Conservation (phyloP, 1,140 invertebrate species). For the Anadara kagoshimensis region DNA sequence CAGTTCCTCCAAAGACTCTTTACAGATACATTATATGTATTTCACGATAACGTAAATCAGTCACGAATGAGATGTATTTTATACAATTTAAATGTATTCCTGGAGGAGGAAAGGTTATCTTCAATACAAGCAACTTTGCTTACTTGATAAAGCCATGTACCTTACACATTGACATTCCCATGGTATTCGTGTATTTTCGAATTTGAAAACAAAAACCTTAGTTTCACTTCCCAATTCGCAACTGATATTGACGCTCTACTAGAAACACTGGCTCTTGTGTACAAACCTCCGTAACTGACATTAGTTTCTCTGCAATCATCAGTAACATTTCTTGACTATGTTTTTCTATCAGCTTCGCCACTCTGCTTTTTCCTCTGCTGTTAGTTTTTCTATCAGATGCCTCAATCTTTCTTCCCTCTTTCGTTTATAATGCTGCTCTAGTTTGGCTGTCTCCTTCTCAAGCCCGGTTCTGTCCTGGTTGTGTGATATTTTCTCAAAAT, state of each 20-base stretch:
- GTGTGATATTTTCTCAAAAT: constrained; percentile 54
- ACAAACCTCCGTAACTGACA: constrained; percentile 43
- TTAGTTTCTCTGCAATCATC: constrained; percentile 65
- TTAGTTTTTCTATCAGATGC: constrained; percentile 61
- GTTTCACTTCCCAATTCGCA: not conserved
- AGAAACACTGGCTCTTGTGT: not conserved
- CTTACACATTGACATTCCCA: no score
- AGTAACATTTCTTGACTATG: constrained; percentile 71
- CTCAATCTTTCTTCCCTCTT: constrained; percentile 63
- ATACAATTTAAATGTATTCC: no score
- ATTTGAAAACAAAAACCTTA: not conserved
- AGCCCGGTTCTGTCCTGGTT: constrained; percentile 51
- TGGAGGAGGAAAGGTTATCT: no score
- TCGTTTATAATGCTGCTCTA: constrained; percentile 54
- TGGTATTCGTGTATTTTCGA: no score
- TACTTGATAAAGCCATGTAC: no score
- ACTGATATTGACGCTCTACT: not conserved
- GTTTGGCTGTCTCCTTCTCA: constrained; percentile 57
- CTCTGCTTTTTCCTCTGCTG: constrained; percentile 64
- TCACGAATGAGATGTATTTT: no score
- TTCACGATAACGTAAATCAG: no score
- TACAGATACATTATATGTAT: no score
- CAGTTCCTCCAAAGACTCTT: no score
- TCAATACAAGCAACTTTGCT: no score
- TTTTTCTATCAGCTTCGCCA: constrained; percentile 68